Evolutionary conservation across 2,888 invertebrate species (phyloP).

Genomic region (Drosophila conformis): DNA sequence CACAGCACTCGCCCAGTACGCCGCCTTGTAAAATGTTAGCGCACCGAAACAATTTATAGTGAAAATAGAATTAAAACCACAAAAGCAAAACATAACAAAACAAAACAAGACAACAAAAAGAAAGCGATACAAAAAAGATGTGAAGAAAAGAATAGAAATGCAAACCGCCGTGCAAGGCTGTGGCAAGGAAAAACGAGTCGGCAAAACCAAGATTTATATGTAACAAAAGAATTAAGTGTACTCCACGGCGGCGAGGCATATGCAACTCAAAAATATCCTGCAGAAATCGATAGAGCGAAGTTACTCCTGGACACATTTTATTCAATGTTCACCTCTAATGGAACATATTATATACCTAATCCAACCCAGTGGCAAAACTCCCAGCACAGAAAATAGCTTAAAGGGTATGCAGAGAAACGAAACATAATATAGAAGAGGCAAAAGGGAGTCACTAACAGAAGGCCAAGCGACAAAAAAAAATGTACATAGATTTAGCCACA

Average conservation of each 20-base stretch:
- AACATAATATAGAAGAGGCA: slow-evolving; percentile 45
- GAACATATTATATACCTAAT: background rate
- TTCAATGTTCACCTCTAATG: background rate
- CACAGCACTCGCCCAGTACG: slow-evolving; percentile 22
- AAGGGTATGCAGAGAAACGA: slow-evolving; percentile 51
- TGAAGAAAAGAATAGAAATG: slow-evolving; percentile 48
- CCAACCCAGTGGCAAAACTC: too few relatives aligned
- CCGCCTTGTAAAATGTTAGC: slow-evolving; percentile 75
- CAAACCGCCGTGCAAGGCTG: slow-evolving; percentile 41
- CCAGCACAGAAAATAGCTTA: background rate
- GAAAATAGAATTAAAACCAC: slow-evolving; percentile 83
- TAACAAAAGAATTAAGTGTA: slow-evolving; percentile 62
- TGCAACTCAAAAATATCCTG: slow-evolving; percentile 11
- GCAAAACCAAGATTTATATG: slow-evolving; percentile 81
- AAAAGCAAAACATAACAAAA: slow-evolving; percentile 76
- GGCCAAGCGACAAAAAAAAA: slow-evolving; percentile 48
- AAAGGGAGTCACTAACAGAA: slow-evolving; percentile 29
- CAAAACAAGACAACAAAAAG: slow-evolving; percentile 30
- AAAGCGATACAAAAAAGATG: slow-evolving; percentile 44
- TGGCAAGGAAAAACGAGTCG: slow-evolving; percentile 54
- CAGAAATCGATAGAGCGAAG: background rate
- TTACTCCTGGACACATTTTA: background rate
- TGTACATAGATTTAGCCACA: slow-evolving; percentile 79
- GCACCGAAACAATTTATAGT: slow-evolving; percentile 82
- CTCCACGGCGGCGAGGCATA: slow-evolving; percentile 5